These are phyloP conservation scores for Ophion ventricosus DNA, from an alignment of 2,888 invertebrate genomes.

Conservation along the genomic window DNA sequence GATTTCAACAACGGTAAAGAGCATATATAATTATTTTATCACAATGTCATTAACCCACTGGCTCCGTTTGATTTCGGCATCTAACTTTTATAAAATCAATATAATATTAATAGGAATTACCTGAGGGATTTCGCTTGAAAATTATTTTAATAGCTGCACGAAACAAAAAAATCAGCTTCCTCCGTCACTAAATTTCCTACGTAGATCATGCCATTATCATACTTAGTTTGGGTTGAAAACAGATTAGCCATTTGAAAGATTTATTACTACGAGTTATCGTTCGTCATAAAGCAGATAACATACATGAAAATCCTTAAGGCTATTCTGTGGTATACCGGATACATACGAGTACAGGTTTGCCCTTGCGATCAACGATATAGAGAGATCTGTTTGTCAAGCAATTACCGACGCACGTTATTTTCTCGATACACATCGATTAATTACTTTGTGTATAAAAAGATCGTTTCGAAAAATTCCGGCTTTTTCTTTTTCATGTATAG, in stretches of 20 bases:
- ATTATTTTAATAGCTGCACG: not conserved
- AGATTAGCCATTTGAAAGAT: not conserved
- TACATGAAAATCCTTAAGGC: slow-evolving; percentile 20
- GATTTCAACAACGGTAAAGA: no score
- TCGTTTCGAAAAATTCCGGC: slow-evolving; percentile 27
- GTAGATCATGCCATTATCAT: not conserved
- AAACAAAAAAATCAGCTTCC: not conserved
- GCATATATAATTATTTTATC: no score
- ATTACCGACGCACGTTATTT: slow-evolving; percentile 12
- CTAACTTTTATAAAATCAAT: no score
- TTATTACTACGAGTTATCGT: slow-evolving; percentile 23
- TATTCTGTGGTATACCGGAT: slow-evolving; percentile 11
- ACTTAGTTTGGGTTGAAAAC: not conserved
- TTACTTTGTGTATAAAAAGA: slow-evolving; percentile 43
- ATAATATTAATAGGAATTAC: no score
- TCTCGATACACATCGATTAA: slow-evolving; percentile 30
- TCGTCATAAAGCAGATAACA: not conserved
- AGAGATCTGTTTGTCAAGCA: not conserved
- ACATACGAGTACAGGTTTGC: slow-evolving; percentile 30
- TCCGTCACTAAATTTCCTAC: not conserved
- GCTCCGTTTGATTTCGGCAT: no score
- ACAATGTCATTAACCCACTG: no score
- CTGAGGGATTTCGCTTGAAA: not conserved
- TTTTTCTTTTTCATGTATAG: slow-evolving; percentile 8
- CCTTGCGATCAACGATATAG: slow-evolving; percentile 28